A percentile compares a stretch with the other conserved stretches of the same genome.
Conservation (phyloP, 2,797 vertebrate species). For the Micrastur ruficollis region DNA sequence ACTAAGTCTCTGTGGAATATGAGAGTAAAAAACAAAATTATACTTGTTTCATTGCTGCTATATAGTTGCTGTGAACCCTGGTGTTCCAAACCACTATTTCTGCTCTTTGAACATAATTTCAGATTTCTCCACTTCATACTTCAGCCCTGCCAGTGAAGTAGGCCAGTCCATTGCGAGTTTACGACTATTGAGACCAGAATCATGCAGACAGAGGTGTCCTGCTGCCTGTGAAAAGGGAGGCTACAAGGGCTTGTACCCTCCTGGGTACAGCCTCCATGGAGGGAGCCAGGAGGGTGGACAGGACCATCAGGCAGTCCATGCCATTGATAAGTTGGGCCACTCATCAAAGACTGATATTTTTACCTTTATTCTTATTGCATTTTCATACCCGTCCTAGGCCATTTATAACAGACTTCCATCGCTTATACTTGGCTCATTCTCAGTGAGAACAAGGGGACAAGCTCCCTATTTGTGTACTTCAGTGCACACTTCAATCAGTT, state of each 20-base stretch:
- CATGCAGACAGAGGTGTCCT: neutral
- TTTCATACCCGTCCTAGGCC: constrained; percentile 30
- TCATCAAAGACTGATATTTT: constrained; percentile 33
- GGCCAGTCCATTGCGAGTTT: neutral
- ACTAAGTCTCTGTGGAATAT: neutral
- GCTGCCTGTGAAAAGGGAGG: neutral
- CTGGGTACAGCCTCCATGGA: neutral
- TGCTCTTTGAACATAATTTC: neutral
- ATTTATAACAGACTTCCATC: constrained; percentile 20
- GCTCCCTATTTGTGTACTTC: neutral
- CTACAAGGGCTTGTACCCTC: neutral
- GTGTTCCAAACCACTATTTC: neutral
- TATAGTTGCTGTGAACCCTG: neutral
- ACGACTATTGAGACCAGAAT: neutral
- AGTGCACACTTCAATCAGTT: neutral
- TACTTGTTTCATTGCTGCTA: neutral
- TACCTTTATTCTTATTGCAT: constrained; percentile 49
- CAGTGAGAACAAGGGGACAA: constrained; percentile 1
- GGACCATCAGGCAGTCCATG: neutral
- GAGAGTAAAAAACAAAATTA: neutral
- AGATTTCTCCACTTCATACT: neutral
- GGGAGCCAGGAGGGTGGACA: neutral
- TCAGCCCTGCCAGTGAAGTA: neutral
- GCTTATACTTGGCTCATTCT: constrained; percentile 4
- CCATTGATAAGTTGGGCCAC: neutral